Conservation (phyloP, 1,140 invertebrate genomes). For the Drosophila lini region DNA sequence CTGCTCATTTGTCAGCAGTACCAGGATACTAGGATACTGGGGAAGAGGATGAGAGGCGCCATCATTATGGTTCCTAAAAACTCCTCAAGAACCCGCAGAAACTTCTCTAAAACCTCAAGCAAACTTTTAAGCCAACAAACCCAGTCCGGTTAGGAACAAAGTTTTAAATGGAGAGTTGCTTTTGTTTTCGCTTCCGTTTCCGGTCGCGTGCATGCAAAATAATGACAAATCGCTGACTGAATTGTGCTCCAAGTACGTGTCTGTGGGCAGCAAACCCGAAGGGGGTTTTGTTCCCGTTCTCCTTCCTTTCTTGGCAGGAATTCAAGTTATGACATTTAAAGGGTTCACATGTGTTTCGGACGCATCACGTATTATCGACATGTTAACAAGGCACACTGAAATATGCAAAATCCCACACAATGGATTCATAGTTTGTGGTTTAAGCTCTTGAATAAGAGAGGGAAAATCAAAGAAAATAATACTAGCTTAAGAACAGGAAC, state of each 20-base stretch:
- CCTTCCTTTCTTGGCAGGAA: neutral
- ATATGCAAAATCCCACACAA: constrained; percentile 29
- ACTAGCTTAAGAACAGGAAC: neutral
- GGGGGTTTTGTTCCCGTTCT: neutral
- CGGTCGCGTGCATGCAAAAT: constrained; percentile 63
- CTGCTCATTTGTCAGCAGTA: constrained; percentile 38
- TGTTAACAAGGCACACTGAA: constrained; percentile 44
- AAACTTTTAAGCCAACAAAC: constrained; percentile 32
- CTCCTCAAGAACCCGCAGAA: constrained; percentile 16
- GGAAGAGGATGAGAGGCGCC: neutral
- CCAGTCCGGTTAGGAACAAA: constrained; percentile 13
- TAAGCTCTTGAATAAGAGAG: neutral
- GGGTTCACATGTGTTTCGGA: constrained; percentile 34
- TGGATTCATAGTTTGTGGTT: constrained; percentile 15
- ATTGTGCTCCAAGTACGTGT: constrained; percentile 61
- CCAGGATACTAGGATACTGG: neutral
- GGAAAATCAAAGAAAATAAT: neutral
- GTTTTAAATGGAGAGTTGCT: constrained; percentile 10
- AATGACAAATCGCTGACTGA: constrained; percentile 67
- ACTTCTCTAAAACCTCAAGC: neutral
- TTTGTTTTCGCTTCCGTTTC: constrained; percentile 49
- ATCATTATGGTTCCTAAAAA: constrained; percentile 17
- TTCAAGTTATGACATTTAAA: constrained; percentile 60
- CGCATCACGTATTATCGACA: constrained; percentile 55
- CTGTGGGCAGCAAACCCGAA: constrained; percentile 12